These are phyloP conservation scores for Pollenia angustigena DNA, from an alignment of 2,888 invertebrate genomes.

Conservation along the genomic window DNA sequence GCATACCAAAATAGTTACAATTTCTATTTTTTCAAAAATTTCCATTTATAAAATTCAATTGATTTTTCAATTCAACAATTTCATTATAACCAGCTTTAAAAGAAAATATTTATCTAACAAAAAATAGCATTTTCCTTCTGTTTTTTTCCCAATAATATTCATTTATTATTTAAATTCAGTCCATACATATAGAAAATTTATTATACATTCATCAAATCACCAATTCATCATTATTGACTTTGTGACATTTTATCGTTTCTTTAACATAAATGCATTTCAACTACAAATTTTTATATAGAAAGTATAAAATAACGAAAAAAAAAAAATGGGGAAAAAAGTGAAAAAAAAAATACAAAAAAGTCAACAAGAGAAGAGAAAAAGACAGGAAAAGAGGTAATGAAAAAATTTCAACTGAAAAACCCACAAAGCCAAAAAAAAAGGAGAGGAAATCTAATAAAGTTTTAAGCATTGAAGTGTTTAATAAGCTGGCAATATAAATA, in stretches of 20 bases:
- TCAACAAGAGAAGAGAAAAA: not conserved
- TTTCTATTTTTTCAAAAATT: not conserved
- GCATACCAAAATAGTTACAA: not conserved
- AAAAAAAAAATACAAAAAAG: not conserved
- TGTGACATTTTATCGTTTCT: slow-evolving; percentile 72
- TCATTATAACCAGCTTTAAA: slow-evolving; percentile 10
- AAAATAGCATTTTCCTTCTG: slow-evolving; percentile 16
- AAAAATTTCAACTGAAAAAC: slow-evolving; percentile 26
- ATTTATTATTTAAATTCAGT: slow-evolving; percentile 59
- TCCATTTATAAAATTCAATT: slow-evolving; percentile 23
- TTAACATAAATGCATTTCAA: slow-evolving; percentile 67
- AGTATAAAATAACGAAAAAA: slow-evolving; percentile 15
- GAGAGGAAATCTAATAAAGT: slow-evolving; percentile 71
- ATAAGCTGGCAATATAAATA: slow-evolving; percentile 67
- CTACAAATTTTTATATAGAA: slow-evolving; percentile 43
- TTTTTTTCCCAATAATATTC: slow-evolving; percentile 12
- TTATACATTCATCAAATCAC: slow-evolving; percentile 64
- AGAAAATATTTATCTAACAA: slow-evolving; percentile 31
- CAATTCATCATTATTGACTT: slow-evolving; percentile 68
- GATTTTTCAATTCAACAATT: slow-evolving; percentile 36
- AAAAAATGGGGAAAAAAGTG: not conserved
- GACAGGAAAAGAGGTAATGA: slow-evolving; percentile 7
- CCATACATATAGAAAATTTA: slow-evolving; percentile 32
- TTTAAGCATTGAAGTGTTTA: slow-evolving; percentile 72
- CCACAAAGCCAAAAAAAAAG: slow-evolving; percentile 60